Conservation (phyloP, 1,140 invertebrate species). For the Caenorhabditis latens region DNA sequence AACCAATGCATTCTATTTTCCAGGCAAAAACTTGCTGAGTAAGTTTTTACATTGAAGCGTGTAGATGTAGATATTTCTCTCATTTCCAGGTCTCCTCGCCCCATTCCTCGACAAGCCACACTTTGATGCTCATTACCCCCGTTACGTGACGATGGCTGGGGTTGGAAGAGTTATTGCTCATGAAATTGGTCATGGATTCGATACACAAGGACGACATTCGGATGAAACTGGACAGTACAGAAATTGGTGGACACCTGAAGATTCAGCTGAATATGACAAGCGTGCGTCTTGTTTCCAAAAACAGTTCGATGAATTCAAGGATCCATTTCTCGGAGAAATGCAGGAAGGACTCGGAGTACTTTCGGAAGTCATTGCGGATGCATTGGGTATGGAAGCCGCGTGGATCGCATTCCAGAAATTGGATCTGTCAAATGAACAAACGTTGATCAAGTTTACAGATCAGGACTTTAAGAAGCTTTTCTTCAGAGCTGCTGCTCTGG, state of each 20-base stretch:
- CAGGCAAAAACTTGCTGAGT: slow-evolving; percentile 5
- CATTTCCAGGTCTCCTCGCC: slow-evolving; percentile 13
- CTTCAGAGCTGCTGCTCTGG: slow-evolving; percentile 2
- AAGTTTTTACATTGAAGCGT: neutral
- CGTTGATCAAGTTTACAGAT: neutral
- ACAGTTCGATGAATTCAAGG: neutral
- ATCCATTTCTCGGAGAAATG: neutral
- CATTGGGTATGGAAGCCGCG: neutral
- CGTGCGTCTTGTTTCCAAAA: neutral
- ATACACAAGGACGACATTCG: neutral
- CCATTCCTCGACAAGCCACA: slow-evolving; percentile 31
- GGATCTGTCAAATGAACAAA: neutral
- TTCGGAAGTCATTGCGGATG: neutral
- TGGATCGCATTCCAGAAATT: slow-evolving; percentile 13
- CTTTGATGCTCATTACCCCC: slow-evolving; percentile 10
- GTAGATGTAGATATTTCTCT: neutral
- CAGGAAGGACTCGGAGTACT: neutral
- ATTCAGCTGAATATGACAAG: neutral
- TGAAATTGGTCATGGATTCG: slow-evolving; percentile 19
- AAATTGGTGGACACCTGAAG: slow-evolving; percentile 11
- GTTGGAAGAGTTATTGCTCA: neutral
- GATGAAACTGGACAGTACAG: neutral
- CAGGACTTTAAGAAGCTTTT: neutral
- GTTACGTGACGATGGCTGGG: slow-evolving; percentile 5
- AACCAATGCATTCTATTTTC: slow-evolving; percentile 5